Base-by-base conservation (phyloP, 1,140 invertebrate genomes). In the Chymomyza costata region DNA sequence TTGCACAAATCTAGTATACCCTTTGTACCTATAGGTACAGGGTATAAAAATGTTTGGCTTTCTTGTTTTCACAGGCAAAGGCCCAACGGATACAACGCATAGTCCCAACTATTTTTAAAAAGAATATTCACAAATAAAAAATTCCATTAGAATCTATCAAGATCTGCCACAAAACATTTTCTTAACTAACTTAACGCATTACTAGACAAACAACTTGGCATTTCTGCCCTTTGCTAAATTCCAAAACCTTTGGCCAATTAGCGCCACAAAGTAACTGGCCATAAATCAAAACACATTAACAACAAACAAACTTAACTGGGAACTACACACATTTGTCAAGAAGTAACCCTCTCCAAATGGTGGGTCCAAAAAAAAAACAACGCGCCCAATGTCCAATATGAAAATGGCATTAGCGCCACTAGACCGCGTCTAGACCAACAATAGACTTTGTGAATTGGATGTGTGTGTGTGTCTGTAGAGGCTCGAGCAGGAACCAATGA, bases 371-470 rank as follows among this genome's bases (percentile, higher is more conserved):
- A n/a, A 51, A 21, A 14, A 45, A 19, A n/a, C 8, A 49, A 63
- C 14, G 15, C 18, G 37, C 31, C 48, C 45, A 41, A 32, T n/a
- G n/a, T n/a, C 52, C 50, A 37, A 38, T 65, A 78, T 78, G 62
- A 78, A 66, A 78, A 78, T 66, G 66, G 52, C 61, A 76, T 76
- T 76, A 76, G 55, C 66, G 70, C 58, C 40, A 35, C 41, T 53
- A 78, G 71, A 76, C 68, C 51, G 68, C 49, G 68, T 57, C 68
- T 67, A 73, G 70, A 70, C 70, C 57, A 45, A 49, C n/a, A n/a
- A n/a, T n/a, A n/a, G n/a, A n/a, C n/a, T n/a, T n/a, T n/a, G n/a
- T n/a, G n/a, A n/a, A n/a, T n/a, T n/a, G n/a, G n/a, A n/a, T n/a
- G n/a, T n/a, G n/a, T n/a, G n/a, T n/a, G n/a, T n/a, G n/a, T n/a